Conservation (phyloP, 2,888 invertebrate genomes). For the Griposia aprilina region DNA sequence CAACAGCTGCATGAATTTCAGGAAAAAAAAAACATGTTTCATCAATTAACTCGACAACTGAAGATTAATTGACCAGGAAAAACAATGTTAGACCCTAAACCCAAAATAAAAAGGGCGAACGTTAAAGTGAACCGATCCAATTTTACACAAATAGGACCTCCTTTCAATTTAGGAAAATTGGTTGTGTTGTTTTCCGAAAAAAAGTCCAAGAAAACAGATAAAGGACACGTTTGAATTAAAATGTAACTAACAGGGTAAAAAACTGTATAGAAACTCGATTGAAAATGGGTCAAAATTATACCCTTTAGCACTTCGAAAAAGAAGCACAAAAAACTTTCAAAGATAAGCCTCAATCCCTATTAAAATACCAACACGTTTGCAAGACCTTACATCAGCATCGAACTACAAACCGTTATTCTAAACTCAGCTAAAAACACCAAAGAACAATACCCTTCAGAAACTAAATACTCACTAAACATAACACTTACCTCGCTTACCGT, state of each 20-base stretch:
- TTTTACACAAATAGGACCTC: conserved; percentile 27
- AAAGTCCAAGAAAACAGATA: not conserved
- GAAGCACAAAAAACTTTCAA: not conserved
- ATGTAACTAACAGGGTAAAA: not conserved
- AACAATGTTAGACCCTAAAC: conserved; percentile 36
- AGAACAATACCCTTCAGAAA: conserved; percentile 34
- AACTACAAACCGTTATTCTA: conserved; percentile 16
- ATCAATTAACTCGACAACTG: conserved; percentile 35
- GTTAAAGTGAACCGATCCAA: conserved; percentile 15
- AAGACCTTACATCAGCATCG: not conserved
- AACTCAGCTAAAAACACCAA: conserved; percentile 23
- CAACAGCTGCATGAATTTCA: not conserved
- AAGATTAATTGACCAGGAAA: conserved; percentile 53
- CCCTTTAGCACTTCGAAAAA: not conserved
- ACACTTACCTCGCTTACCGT: conserved; percentile 58
- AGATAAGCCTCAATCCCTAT: not conserved
- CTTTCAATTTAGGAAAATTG: conserved; percentile 41
- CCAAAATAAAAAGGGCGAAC: conserved; percentile 33
- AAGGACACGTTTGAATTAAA: not conserved
- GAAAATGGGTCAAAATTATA: not conserved
- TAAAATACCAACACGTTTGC: not conserved
- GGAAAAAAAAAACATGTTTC: conserved; percentile 33
- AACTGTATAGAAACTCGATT: too few species aligned
- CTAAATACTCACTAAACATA: conserved; percentile 23
- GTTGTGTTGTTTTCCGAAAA: conserved; percentile 4